These are phyloP conservation scores for Semnornis frantzii DNA, from an alignment of 2,113 vertebrate genomes.

Conservation along the genomic window DNA sequence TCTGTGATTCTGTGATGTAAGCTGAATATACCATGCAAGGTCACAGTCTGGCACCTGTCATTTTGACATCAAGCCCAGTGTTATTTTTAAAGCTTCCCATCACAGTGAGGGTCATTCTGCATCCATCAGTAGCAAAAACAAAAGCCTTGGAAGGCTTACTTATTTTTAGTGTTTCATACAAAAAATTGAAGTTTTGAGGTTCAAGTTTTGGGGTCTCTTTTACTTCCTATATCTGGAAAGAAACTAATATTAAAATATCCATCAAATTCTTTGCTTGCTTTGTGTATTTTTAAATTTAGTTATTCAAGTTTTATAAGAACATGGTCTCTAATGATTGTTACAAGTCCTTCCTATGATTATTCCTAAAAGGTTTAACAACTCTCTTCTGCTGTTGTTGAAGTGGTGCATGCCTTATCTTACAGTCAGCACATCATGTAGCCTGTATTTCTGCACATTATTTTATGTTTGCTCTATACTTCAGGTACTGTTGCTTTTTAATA, in stretches of 20 bases:
- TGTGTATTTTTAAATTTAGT: background rate
- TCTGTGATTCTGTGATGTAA: background rate
- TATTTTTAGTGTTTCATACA: background rate
- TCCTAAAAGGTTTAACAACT: background rate
- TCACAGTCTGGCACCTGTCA: background rate
- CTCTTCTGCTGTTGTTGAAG: background rate
- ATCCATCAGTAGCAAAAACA: background rate
- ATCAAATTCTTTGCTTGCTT: background rate
- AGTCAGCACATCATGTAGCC: background rate
- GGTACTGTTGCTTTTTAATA: background rate
- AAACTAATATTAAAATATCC: background rate
- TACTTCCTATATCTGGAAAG: background rate
- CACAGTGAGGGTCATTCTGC: too few species aligned
- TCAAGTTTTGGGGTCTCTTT: background rate
- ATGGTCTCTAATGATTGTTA: background rate
- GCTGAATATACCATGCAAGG: background rate
- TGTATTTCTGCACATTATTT: background rate
- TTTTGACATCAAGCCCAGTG: too few species aligned
- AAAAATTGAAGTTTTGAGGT: background rate
- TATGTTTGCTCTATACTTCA: background rate
- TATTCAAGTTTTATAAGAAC: background rate
- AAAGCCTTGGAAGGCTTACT: background rate
- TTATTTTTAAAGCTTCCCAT: too few species aligned
- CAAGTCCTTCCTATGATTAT: background rate
- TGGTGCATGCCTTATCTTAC: background rate